These are phyloP conservation scores for Hydrotaea diabolus DNA, from an alignment of 2,888 invertebrate genomes.

Conservation along the genomic window DNA sequence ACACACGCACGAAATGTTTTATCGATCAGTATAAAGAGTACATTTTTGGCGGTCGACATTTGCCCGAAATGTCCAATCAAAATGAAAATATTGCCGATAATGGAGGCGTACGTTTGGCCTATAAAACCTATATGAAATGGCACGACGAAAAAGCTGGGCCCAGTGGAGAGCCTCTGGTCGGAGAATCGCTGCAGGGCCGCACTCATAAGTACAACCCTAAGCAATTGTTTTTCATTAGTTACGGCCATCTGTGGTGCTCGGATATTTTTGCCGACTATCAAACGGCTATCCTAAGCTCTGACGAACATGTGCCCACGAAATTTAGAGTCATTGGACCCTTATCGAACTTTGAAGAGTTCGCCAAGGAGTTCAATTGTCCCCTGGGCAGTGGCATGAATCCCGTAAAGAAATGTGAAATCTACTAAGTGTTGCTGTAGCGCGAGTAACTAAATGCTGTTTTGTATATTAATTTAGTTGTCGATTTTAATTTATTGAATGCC, in stretches of 20 bases:
- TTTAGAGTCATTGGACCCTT: slow-evolving; percentile 76
- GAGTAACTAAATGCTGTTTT: too few species aligned
- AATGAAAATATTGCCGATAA: slow-evolving; percentile 79
- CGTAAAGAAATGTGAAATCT: slow-evolving; percentile 73
- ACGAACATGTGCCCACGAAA: slow-evolving; percentile 71
- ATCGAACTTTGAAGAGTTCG: slow-evolving; percentile 75
- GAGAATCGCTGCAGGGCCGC: too few species aligned
- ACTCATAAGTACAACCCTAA: slow-evolving; percentile 73
- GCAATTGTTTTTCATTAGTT: slow-evolving; percentile 78
- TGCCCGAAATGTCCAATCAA: slow-evolving; percentile 71
- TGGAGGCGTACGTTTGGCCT: slow-evolving; percentile 77
- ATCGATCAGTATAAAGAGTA: slow-evolving; percentile 75
- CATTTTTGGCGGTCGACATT: slow-evolving; percentile 68
- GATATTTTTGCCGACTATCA: slow-evolving; percentile 69
- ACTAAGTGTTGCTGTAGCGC: too few species aligned
- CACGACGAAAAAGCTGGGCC: too few species aligned
- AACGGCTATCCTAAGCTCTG: too few species aligned
- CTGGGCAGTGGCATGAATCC: slow-evolving; percentile 75
- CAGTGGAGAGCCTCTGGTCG: slow-evolving; percentile 54
- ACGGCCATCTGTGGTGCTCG: slow-evolving; percentile 77
- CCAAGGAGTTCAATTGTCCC: slow-evolving; percentile 74
- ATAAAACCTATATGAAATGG: slow-evolving; percentile 75
- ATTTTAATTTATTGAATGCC: too few species aligned
- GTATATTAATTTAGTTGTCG: too few species aligned
- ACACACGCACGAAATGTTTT: slow-evolving; percentile 73